These are phyloP conservation scores for Capreolus pygargus DNA, from an alignment of 2,113 vertebrate genomes.

Conservation along the genomic window DNA sequence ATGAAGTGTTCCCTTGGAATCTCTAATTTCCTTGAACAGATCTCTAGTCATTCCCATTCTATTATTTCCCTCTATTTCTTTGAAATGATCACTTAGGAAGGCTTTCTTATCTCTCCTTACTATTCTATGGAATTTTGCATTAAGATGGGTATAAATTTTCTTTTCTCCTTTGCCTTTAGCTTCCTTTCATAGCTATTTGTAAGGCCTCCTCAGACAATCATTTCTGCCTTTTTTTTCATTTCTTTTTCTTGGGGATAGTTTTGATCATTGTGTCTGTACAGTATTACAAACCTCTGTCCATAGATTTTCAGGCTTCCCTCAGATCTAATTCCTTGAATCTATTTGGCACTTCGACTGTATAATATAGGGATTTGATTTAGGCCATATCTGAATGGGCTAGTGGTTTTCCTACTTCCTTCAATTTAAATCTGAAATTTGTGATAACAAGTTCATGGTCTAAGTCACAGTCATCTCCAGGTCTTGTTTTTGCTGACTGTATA, in stretches of 20 bases:
- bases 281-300: neutral
- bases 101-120: neutral
- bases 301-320: neutral
- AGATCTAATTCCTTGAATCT: neutral
- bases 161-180: neutral
- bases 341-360: neutral
- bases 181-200: neutral
- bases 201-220: neutral
- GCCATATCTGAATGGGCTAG: neutral
- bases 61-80: neutral
- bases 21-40: neutral
- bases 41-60: neutral
- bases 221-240: neutral
- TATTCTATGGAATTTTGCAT: neutral
- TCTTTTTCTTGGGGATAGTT: neutral
- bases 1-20: neutral
- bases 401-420: neutral
- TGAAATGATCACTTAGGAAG: neutral
- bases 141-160: neutral
- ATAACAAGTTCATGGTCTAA: neutral
- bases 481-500: neutral
- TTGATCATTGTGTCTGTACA: neutral
- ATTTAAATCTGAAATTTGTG: neutral
- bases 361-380: neutral
- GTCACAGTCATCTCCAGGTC: neutral